Percentiles rank a stretch among this genome's conserved stretches.
phyloP scores from a whole-genome alignment of 1,140 invertebrate species.

The Tetraneura akinire region DNA sequence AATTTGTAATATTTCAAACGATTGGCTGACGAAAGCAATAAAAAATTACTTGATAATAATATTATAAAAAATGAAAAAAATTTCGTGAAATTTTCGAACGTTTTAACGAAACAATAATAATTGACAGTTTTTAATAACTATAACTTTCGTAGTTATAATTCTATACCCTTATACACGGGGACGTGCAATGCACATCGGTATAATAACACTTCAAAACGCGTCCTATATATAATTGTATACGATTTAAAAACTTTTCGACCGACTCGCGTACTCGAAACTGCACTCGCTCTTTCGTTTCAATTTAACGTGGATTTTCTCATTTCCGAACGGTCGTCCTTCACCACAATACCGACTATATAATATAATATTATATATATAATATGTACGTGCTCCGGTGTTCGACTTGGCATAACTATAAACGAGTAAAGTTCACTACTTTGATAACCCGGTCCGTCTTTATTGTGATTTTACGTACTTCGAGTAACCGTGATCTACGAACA shows the following conservation, averaged over 20 bases:
- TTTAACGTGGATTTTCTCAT: constrained; percentile 11
- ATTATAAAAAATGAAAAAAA: too few relatives aligned
- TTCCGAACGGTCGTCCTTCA: constrained; percentile 28
- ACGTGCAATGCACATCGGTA: too few relatives aligned
- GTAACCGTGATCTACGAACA: neutral
- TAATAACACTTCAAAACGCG: too few relatives aligned
- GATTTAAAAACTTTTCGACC: constrained; percentile 30
- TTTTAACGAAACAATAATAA: too few relatives aligned
- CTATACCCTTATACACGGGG: too few relatives aligned
- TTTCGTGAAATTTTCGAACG: too few relatives aligned
- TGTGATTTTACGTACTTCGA: constrained; percentile 17
- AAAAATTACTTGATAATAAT: too few relatives aligned
- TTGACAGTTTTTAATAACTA: neutral
- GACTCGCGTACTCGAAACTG: neutral
- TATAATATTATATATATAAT: too few relatives aligned
- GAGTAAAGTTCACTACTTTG: constrained; percentile 14
- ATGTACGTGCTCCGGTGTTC: neutral
- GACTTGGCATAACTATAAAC: constrained; percentile 33
- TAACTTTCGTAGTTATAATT: too few relatives aligned
- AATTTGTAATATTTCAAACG: too few relatives aligned
- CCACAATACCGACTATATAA: neutral
- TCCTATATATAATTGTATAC: too few relatives aligned
- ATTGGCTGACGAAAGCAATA: too few relatives aligned
- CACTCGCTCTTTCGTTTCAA: constrained; percentile 11
- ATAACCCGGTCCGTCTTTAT: neutral